A percentile compares a stretch with the other conserved stretches of the same genome.
These are phyloP conservation scores for Daubentonia madagascariensis DNA, from an alignment of 2,113 vertebrate genomes.

Conservation along the genomic window DNA sequence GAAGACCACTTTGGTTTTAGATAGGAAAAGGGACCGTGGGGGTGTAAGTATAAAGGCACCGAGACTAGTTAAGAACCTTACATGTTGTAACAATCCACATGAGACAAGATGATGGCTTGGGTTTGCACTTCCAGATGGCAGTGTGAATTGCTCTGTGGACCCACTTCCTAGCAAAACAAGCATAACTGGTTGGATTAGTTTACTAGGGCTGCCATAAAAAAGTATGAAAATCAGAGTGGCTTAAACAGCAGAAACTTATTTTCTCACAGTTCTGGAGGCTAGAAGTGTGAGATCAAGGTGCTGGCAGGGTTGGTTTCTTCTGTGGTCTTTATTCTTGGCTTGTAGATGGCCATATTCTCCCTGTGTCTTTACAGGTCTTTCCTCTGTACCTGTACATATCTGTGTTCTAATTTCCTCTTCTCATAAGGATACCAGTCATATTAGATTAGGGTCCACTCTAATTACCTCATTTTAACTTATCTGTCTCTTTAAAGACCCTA, in stretches of 20 bases:
- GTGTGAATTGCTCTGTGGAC: background rate
- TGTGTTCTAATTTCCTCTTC: background rate
- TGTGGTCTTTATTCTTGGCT: background rate
- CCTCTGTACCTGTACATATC: background rate
- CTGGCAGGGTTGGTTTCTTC: background rate
- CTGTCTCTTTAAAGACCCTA: background rate
- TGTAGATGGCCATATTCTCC: background rate
- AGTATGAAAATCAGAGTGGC: background rate
- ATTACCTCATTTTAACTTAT: background rate
- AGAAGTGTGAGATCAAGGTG: background rate
- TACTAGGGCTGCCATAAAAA: background rate
- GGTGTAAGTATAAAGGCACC: background rate
- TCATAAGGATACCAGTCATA: background rate
- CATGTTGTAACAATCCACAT: background rate
- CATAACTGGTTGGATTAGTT: background rate
- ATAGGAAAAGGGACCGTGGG: background rate
- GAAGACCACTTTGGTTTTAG: background rate
- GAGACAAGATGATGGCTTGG: background rate
- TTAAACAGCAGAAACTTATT: background rate
- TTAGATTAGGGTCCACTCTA: background rate
- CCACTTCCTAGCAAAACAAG: background rate
- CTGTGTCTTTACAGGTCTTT: background rate
- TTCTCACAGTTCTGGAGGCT: background rate
- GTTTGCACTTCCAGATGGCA: background rate
- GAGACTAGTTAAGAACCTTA: background rate